These are phyloP conservation scores for Erpornis zantholeuca DNA, from an alignment of 2,113 vertebrate species.

Conservation along the genomic window DNA sequence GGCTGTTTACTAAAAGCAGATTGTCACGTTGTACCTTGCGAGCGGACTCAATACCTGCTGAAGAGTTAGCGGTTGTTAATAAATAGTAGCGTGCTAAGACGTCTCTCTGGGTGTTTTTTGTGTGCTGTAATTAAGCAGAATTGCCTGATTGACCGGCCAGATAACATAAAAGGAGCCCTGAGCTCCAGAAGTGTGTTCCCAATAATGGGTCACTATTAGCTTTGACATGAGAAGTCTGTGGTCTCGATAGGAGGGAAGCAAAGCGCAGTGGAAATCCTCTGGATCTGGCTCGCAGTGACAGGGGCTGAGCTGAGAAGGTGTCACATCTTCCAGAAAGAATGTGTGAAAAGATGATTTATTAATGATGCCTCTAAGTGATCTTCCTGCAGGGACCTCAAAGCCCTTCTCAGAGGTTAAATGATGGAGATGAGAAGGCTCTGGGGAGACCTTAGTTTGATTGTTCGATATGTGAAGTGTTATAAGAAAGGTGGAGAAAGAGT, in stretches of 20 bases:
- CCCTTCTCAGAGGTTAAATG: neutral
- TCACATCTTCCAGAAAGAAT: neutral
- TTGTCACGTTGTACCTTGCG: neutral
- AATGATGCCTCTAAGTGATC: neutral
- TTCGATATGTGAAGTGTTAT: neutral
- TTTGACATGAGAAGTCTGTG: neutral
- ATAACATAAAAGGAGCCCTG: conserved; percentile 1
- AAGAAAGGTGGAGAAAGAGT: neutral
- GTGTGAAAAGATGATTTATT: neutral
- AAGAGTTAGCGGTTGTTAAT: conserved; percentile 19
- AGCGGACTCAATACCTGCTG: neutral
- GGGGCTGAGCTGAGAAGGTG: neutral
- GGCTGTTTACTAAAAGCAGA: neutral
- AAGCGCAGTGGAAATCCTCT: neutral
- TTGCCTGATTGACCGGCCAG: neutral
- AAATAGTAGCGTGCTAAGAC: conserved; percentile 11
- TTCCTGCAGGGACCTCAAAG: neutral
- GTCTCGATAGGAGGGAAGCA: neutral
- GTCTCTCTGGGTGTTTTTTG: conserved; percentile 45
- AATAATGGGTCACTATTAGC: neutral
- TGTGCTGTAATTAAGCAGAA: conserved; percentile 39
- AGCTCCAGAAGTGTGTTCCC: neutral
- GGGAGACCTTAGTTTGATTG: neutral
- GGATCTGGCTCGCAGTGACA: neutral
- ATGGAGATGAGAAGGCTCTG: neutral